Percentiles rank a stretch among this genome's conserved stretches.
Conservation (phyloP, 2,797 vertebrate species). For the Discoglossus pictus region DNA sequence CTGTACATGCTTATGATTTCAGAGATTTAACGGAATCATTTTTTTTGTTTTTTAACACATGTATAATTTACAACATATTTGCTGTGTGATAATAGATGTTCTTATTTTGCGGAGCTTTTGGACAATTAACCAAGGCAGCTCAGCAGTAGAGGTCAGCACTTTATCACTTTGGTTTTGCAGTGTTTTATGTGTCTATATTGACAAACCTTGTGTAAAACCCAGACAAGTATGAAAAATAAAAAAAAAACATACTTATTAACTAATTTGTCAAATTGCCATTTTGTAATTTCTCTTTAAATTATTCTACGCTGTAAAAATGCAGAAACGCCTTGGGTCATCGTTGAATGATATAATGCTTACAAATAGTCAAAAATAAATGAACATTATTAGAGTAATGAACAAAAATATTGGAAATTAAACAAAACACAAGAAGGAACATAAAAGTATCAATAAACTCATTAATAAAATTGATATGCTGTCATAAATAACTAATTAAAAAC, state of each 20-base stretch:
- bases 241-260: conserved; percentile 53
- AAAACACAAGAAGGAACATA: too few relatives aligned
- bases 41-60: conserved; percentile 41
- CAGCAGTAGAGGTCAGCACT: conserved; percentile 52
- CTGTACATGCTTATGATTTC: conserved; percentile 22
- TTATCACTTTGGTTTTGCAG: conserved; percentile 58
- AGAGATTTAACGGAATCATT: conserved; percentile 13
- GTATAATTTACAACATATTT: conserved; percentile 40
- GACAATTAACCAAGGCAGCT: conserved; percentile 52
- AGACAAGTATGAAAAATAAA: conserved; percentile 58
- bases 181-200: conserved; percentile 56
- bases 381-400: too few relatives aligned
- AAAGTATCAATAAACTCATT: too few relatives aligned
- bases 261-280: conserved; percentile 54
- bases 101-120: conserved; percentile 41
- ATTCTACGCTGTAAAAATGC: conserved; percentile 14
- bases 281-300: conserved; percentile 28
- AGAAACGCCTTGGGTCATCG: too few relatives aligned
- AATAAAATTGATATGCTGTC: too few relatives aligned
- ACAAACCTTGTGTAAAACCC: conserved; percentile 52
- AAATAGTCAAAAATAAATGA: too few relatives aligned
- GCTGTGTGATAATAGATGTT: conserved; percentile 49
- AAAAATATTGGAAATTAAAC: too few relatives aligned
- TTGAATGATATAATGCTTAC: too few relatives aligned
- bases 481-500: too few relatives aligned